Base-by-base conservation (phyloP, 2,113 vertebrate species). In the Merops nubicus region DNA sequence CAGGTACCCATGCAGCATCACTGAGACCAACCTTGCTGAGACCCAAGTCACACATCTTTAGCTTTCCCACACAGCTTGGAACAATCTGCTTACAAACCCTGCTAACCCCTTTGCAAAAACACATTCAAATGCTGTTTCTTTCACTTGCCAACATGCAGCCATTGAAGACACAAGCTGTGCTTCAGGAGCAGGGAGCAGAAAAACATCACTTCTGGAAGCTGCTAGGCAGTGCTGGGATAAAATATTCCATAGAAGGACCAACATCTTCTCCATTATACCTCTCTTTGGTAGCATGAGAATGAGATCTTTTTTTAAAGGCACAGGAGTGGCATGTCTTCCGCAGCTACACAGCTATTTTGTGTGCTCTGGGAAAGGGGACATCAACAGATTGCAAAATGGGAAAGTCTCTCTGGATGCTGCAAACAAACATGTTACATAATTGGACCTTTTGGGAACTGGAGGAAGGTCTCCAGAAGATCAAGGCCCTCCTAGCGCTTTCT, bases 381-480 rank as follows among this genome's bases (percentile, higher is more conserved):
- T 75, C 85, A 95, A 94, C 81, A 90, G 36, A 92, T 53, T 91
- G 60, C 91, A 89, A 68, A 93, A 94, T 5, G 40, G 59, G 67
- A 40, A 93, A 54, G 56, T 56, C 68, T 95, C 89, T 81, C 45
- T 63, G 72, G 94, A 70, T 2, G 5, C 64, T 12, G 56, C 70
- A 86, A 92, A 86, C 60, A 91, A 96, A 91, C 48, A 65, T 1
- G 38, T 95, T 96, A 96, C 2, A 2, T 93, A 97, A 96, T 23
- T 40, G 50, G 75, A 78, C 81, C 68, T 87, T 70, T 57, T 50
- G 75, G 90, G 91, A 90, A 59, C 43, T 9, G 9, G 59, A 63
- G 51, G 69, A 89, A 94, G 62, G 40, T 91, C 91, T 97, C 76
- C 86, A 88, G 64, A 92, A 88, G 68, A 94, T 63, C 78, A 72